phyloP scores from a whole-genome alignment of 35 echinoderm and acorn worm genomes.

The Heliocidaris erythrogramma region DNA sequence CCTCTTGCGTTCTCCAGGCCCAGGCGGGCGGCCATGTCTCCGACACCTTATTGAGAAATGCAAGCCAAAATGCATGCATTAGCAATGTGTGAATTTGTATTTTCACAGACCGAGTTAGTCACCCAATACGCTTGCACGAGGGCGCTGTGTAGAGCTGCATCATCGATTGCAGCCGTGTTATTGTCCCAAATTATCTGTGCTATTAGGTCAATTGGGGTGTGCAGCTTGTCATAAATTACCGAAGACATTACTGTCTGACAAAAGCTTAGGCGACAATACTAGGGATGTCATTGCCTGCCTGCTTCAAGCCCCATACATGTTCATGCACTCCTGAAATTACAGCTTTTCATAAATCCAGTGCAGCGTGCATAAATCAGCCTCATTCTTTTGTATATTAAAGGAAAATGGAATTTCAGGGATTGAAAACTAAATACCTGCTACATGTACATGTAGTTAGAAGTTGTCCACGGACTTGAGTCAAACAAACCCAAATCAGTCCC shows the following conservation, averaged over 20 bases:
- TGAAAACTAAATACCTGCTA: neutral
- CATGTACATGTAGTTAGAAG: neutral
- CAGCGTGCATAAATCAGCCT: neutral
- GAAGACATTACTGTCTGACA: constrained; percentile 11
- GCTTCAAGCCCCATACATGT: neutral
- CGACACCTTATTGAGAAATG: neutral
- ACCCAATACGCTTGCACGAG: neutral
- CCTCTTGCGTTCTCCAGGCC: neutral
- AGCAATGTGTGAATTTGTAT: constrained; percentile 44
- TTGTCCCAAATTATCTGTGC: constrained; percentile 40
- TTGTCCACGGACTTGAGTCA: neutral
- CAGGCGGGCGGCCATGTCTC: neutral
- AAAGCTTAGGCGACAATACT: neutral
- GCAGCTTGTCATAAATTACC: constrained; percentile 24
- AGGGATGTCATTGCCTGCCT: neutral
- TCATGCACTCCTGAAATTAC: neutral
- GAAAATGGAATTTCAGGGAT: neutral
- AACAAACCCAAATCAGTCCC: neutral
- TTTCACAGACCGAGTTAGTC: constrained; percentile 48
- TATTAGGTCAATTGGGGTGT: constrained; percentile 40
- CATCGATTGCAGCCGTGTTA: constrained; percentile 20
- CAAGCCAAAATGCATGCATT: constrained; percentile 41
- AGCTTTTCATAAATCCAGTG: constrained; percentile 1
- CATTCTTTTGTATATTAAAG: constrained; percentile 1
- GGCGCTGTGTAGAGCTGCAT: neutral